Conservation (phyloP, 2,888 invertebrate genomes). For the Pherbina coryleti region DNA sequence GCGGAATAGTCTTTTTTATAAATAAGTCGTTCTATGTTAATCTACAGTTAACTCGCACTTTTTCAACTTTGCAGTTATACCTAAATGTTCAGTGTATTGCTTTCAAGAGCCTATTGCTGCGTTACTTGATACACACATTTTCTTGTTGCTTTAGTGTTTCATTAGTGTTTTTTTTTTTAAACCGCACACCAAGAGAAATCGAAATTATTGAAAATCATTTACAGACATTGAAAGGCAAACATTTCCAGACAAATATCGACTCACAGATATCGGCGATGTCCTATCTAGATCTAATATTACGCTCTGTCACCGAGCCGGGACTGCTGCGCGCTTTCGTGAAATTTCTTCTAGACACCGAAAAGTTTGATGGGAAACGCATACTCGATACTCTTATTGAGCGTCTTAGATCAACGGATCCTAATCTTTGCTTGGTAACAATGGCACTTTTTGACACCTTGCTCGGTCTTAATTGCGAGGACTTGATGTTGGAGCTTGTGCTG, state of each 20-base stretch:
- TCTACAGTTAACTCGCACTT: too few species aligned
- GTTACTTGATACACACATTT: not conserved
- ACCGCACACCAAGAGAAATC: conserved; percentile 62
- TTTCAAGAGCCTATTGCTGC: too few species aligned
- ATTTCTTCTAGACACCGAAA: conserved; percentile 84
- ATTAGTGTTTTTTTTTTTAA: conserved; percentile 33
- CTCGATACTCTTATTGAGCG: conserved; percentile 86
- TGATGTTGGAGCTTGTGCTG: conserved; percentile 91
- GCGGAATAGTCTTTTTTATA: too few species aligned
- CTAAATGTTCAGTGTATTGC: not conserved
- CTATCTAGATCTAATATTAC: conserved; percentile 90
- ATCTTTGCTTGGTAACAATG: conserved; percentile 90
- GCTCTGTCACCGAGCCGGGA: conserved; percentile 88
- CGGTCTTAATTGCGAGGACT: conserved; percentile 94
- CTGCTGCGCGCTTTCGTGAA: conserved; percentile 85
- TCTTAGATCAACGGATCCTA: conserved; percentile 78
- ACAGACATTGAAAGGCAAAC: conserved; percentile 71
- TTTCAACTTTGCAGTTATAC: too few species aligned
- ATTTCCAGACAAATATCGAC: conserved; percentile 84
- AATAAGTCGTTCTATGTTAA: too few species aligned
- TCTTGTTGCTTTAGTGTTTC: conserved; percentile 7
- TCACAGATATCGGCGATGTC: conserved; percentile 94
- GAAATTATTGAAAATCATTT: conserved; percentile 54
- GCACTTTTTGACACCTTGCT: conserved; percentile 91
- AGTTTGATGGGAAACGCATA: conserved; percentile 87